A percentile compares a stretch with the other conserved stretches of the same genome.
Evolutionary conservation across 1,140 invertebrate species (phyloP).

Genomic region (Steinernema feltiae): DNA sequence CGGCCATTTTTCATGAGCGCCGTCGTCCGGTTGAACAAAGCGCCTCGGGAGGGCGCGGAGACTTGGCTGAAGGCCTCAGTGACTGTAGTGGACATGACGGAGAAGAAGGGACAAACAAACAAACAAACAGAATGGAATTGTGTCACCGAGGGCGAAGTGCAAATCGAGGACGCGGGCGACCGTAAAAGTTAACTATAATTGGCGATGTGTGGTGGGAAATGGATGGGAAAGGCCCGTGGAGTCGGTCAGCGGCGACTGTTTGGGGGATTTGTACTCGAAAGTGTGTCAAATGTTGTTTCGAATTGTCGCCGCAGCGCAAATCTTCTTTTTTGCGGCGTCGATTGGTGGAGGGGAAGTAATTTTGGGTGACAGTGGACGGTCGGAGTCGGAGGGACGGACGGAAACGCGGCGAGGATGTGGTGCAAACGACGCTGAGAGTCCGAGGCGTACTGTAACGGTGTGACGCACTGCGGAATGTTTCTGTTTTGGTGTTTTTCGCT

Average conservation of each 20-base stretch:
- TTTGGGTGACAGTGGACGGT: constrained; percentile 7
- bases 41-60: not conserved
- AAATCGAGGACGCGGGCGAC: constrained; percentile 1
- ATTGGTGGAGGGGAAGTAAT: constrained; percentile 11
- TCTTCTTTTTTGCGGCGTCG: constrained; percentile 6
- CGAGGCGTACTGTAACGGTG: no score
- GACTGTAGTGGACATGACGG: not conserved
- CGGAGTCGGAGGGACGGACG: no score
- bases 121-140: not conserved
- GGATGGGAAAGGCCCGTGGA: not conserved
- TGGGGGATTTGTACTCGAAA: constrained; percentile 13
- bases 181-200: constrained; percentile 15
- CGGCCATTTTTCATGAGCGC: not conserved
- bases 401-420: no score
- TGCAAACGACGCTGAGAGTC: no score
- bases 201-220: not conserved
- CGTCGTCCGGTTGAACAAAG: not conserved
- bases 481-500: no score
- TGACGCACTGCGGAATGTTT: no score
- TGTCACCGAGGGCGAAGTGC: not conserved
- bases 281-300: constrained; percentile 15
- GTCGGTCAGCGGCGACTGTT: constrained; percentile 3
- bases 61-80: not conserved
- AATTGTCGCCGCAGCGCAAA: constrained; percentile 6
- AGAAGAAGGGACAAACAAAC: not conserved